Evolutionary conservation across 2,888 invertebrate genomes (phyloP), one percentile per base, ranked within the genome.

Genomic region (Mayetiola destructor): DNA sequence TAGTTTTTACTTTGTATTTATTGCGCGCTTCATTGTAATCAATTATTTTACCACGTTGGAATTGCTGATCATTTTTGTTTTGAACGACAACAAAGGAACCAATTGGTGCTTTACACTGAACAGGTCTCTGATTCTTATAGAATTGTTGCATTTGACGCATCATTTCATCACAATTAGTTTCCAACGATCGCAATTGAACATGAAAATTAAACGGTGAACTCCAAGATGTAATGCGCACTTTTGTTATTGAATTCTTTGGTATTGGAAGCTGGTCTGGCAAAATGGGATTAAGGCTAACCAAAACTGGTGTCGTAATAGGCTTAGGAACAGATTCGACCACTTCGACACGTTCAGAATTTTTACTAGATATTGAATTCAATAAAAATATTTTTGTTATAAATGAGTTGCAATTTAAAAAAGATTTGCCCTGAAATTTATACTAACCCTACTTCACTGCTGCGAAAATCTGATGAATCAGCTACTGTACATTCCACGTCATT

Each of bases 151-250:
- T 82, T 55, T 80, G 77, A 60, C 79, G 77, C 82, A 88, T 84
- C 76, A 87, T 77, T 3, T 72, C 71, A 16, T 79, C 75, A 66
- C 87, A 85, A 61, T 80, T 77, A 1, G 69, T 66, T 63, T 76
- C 73, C 5, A 71, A 63, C 0, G 75, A 73, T 53, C 76, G 65
- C 18, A 77, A 70, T 63, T 82, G 82, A 0, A 80, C 78, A 69
- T 80, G 85, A 69, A 88, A 88, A 62, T 80, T 78, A 60, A 79
- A 77, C 0, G 88, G 88, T 60, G 82, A 82, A 57, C 81, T 78
- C 66, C 86, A 85, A 87, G 88, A 88, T 2, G 82, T 80, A 37
- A 88, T 76, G 2, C 76, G 74, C 0, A 84, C 75, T 58, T 80
- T 77, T 56, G 79, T 77, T 56, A 75, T 77, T 0, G 72, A 70